A percentile compares a stretch with the other conserved stretches of the same genome.
Conservation (phyloP, 2,113 vertebrate species). For the Gobio gobio region DNA sequence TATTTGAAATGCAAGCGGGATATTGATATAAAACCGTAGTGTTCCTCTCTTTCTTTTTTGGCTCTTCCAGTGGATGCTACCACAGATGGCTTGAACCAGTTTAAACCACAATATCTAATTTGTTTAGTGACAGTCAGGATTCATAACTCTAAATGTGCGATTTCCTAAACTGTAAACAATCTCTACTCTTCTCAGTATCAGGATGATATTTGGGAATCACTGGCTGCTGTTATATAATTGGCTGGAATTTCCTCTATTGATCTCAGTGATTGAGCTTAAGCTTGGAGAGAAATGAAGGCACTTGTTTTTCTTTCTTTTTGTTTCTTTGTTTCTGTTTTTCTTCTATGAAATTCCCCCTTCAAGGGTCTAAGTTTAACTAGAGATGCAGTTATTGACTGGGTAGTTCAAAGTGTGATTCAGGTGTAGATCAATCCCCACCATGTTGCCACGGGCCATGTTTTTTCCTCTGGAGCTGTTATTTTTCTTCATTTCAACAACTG, state of each 20-base stretch:
- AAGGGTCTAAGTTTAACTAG: conserved; percentile 17
- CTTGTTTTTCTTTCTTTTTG: not conserved
- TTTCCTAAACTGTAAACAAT: conserved; percentile 53
- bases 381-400: conserved; percentile 23
- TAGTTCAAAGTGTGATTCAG: conserved; percentile 41
- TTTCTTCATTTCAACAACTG: conserved; percentile 23
- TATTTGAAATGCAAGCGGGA: conserved; percentile 21
- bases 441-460: conserved; percentile 26
- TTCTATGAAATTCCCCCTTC: not conserved
- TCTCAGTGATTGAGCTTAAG: not conserved
- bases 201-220: conserved; percentile 1
- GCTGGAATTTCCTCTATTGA: conserved; percentile 3
- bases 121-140: conserved; percentile 63
- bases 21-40: not conserved
- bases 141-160: conserved; percentile 56
- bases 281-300: not conserved
- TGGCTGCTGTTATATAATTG: conserved; percentile 1
- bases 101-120: conserved; percentile 60
- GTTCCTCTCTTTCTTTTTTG: not conserved
- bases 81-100: conserved; percentile 45
- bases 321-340: not conserved
- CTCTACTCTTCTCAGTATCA: conserved; percentile 36
- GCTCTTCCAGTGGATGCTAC: not conserved
- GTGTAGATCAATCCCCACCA: conserved; percentile 28
- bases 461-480: conserved; percentile 18